phyloP scores from a whole-genome alignment of 2,113 vertebrate species.

The Sula dactylatra region DNA sequence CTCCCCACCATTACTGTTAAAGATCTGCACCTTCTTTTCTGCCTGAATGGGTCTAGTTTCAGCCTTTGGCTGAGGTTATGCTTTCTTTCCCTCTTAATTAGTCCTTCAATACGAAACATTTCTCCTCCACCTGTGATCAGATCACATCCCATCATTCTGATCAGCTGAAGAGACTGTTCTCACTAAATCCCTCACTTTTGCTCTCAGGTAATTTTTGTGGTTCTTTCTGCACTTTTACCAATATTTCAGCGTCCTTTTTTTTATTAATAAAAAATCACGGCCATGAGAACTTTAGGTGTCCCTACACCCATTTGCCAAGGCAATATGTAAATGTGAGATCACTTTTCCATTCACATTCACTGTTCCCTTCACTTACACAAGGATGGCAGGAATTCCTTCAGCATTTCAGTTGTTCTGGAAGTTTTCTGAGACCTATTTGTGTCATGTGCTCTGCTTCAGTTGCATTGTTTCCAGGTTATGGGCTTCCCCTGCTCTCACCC shows the following conservation, averaged over 20 bases:
- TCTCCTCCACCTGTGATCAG: not conserved
- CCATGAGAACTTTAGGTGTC: not conserved
- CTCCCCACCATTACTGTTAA: not conserved
- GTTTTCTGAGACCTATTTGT: not conserved
- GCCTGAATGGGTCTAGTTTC: not conserved
- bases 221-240: not conserved
- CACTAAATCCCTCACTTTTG: not conserved
- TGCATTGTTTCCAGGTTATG: not conserved
- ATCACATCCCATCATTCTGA: not conserved
- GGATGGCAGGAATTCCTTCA: not conserved
- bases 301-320: not conserved
- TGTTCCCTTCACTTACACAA: not conserved
- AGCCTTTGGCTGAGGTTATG: not conserved
- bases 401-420: not conserved
- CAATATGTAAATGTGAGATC: not conserved
- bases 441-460: not conserved
- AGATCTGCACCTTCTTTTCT: not conserved
- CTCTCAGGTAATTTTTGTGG: not conserved
- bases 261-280: not conserved
- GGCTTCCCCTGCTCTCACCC: not conserved
- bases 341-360: not conserved
- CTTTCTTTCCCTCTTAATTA: not conserved
- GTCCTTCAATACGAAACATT: not conserved
- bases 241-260: not conserved
- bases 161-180: not conserved